These are phyloP conservation scores for Porites divaricata DNA, from an alignment of 92 coral and sea anemone species.

Conservation along the genomic window DNA sequence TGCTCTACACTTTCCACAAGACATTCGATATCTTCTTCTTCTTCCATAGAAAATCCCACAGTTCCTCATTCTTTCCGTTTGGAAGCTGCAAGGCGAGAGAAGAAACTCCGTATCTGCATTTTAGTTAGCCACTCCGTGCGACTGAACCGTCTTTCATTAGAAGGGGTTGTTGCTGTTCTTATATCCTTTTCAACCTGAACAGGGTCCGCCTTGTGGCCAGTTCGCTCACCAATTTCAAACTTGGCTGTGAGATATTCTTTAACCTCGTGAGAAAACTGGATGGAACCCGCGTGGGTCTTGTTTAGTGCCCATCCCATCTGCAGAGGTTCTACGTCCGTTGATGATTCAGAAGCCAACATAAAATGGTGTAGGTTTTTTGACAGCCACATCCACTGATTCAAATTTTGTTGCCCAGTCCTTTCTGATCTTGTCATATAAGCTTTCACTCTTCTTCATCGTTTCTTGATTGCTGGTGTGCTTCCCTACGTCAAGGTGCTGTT, in stretches of 20 bases:
- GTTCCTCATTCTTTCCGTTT: constrained; percentile 46
- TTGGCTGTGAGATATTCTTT: constrained; percentile 17
- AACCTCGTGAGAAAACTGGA: too few species aligned
- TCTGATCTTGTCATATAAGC: constrained; percentile 32
- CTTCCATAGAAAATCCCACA: constrained; percentile 66
- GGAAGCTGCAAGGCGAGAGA: constrained; percentile 64
- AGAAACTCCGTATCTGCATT: constrained; percentile 64
- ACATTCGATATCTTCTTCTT: constrained; percentile 68
- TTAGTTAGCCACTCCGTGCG: constrained; percentile 64
- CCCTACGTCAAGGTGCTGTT: not conserved
- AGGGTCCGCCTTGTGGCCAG: constrained; percentile 7
- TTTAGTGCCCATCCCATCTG: too few species aligned
- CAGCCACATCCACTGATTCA: constrained; percentile 8
- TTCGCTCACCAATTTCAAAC: constrained; percentile 46
- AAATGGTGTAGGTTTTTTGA: constrained; percentile 40
- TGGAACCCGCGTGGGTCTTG: too few species aligned
- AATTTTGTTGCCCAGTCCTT: constrained; percentile 25
- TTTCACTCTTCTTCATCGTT: constrained; percentile 1
- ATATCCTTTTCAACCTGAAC: constrained; percentile 62
- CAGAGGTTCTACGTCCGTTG: too few species aligned
- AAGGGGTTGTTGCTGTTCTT: constrained; percentile 60
- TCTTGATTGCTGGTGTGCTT: constrained; percentile 27
- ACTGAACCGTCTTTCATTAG: constrained; percentile 59
- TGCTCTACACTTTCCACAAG: constrained; percentile 58
- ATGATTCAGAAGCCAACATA: not conserved